Conservation (phyloP, 2,113 vertebrate genomes). For the Ibidorhyncha struthersii region DNA sequence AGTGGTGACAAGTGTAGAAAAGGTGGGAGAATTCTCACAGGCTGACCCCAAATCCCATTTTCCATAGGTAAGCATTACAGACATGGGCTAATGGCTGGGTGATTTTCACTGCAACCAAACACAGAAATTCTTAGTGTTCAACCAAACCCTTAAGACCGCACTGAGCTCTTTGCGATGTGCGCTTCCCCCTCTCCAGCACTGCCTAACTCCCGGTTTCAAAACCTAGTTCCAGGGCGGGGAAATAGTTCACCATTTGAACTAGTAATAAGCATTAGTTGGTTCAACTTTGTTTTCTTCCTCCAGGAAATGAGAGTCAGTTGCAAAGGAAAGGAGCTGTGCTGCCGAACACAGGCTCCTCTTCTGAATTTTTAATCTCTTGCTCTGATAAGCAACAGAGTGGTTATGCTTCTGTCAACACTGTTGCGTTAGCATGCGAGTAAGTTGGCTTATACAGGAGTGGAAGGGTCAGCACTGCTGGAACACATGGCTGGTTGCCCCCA, state of each 20-base stretch:
- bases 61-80: neutral
- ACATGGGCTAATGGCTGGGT: neutral
- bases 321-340: neutral
- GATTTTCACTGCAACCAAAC: neutral
- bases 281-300: neutral
- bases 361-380: neutral
- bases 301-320: neutral
- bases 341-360: accelerated
- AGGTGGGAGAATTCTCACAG: neutral
- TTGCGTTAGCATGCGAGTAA: accelerated
- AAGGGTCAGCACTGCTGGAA: neutral
- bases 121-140: neutral
- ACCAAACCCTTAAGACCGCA: neutral
- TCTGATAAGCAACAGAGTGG: neutral
- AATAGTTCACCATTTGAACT: neutral
- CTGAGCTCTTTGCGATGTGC: accelerated
- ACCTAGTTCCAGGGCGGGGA: neutral
- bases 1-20: neutral
- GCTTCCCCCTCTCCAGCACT: neutral
- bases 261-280: neutral
- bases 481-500: accelerated
- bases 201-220: neutral
- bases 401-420: neutral
- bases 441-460: accelerated
- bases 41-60: neutral